A percentile compares a stretch with the other conserved stretches of the same genome.
Evolutionary conservation across 1,140 invertebrate genomes (phyloP).

Genomic region (Chironomus tepperi): DNA sequence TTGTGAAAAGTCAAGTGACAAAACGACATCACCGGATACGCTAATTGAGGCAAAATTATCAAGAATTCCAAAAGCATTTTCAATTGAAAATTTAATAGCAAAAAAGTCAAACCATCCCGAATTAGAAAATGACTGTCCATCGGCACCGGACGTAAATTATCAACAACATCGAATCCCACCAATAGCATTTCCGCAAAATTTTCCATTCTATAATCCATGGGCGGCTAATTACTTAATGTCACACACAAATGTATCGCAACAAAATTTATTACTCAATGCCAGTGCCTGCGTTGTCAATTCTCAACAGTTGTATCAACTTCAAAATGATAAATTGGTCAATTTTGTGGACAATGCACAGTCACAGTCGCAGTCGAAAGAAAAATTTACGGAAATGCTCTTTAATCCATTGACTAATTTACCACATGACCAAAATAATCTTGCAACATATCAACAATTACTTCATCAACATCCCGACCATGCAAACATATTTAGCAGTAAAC

Average conservation of each 20-base stretch:
- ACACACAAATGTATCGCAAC: background rate
- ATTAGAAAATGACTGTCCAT: conserved; percentile 27
- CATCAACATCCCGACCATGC: background rate
- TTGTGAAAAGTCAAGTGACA: background rate
- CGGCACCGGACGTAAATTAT: background rate
- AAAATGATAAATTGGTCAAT: conserved; percentile 16
- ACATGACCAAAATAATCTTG: background rate
- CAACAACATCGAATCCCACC: background rate
- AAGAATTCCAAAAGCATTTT: conserved; percentile 37
- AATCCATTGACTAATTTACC: background rate
- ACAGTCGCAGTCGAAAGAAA: background rate
- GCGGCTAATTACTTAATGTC: conserved; percentile 28
- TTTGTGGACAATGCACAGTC: background rate
- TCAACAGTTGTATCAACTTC: conserved; percentile 4
- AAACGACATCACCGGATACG: background rate
- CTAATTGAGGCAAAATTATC: conserved; percentile 27
- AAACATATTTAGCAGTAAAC: background rate
- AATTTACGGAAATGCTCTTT: conserved; percentile 9
- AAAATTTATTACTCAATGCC: conserved; percentile 14
- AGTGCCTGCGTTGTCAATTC: background rate
- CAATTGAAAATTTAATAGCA: conserved; percentile 38
- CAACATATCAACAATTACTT: conserved; percentile 18
- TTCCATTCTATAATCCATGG: conserved; percentile 39
- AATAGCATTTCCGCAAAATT: conserved; percentile 34
- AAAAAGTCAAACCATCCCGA: conserved; percentile 25